These are phyloP conservation scores for Hemaris fuciformis DNA, from an alignment of 2,888 invertebrate genomes.

Conservation along the genomic window DNA sequence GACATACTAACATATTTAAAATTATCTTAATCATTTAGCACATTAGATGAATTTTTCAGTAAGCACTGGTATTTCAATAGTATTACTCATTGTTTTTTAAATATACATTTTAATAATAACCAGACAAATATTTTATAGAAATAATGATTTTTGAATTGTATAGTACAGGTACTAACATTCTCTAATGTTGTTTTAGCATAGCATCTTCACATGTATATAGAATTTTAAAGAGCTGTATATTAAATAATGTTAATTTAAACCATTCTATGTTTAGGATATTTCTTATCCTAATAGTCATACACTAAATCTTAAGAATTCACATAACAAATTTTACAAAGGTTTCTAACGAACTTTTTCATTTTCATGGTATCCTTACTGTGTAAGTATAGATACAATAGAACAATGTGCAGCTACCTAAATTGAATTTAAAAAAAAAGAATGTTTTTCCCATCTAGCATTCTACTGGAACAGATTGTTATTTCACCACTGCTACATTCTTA, in stretches of 20 bases:
- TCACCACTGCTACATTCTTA: constrained; percentile 40
- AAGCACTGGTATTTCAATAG: not conserved
- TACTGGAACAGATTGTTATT: constrained; percentile 4
- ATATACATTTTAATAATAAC: not conserved
- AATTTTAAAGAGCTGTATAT: not conserved
- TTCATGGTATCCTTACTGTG: not conserved
- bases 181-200: not conserved
- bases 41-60: not conserved
- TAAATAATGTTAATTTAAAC: not conserved
- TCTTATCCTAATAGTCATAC: not conserved
- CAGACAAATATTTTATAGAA: not conserved
- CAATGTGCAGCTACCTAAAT: not conserved
- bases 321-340: not conserved
- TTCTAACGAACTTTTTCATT: not conserved
- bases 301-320: not conserved
- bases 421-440: not conserved
- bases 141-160: not conserved
- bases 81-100: not conserved
- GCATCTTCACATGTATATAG: not conserved
- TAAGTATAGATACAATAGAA: not conserved
- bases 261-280: not conserved
- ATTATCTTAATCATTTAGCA: not conserved
- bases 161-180: not conserved
- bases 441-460: constrained; percentile 1
- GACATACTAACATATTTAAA: not conserved